phyloP scores from a whole-genome alignment of 1,140 invertebrate species.

The Anastatus disparis region DNA sequence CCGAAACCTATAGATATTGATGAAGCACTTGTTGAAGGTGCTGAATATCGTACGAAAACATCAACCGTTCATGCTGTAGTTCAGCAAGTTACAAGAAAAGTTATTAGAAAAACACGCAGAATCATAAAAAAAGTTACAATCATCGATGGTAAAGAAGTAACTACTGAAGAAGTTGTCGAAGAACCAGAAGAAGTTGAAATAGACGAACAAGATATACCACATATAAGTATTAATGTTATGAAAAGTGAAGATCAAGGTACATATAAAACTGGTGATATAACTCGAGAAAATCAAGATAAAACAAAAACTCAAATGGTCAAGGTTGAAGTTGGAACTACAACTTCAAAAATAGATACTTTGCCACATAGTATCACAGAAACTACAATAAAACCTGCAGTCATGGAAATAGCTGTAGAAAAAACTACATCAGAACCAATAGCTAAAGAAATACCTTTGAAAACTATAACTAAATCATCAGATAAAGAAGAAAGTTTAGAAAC shows the following conservation, averaged over 20 bases:
- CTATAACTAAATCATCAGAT: neutral
- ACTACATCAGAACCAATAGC: too few species aligned
- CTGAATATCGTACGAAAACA: slow-evolving; percentile 64
- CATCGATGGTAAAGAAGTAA: slow-evolving; percentile 84
- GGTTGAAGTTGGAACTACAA: neutral
- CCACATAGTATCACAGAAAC: neutral
- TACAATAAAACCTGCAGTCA: too few species aligned
- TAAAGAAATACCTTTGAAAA: too few species aligned
- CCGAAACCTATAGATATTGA: slow-evolving; percentile 47
- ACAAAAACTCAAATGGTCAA: neutral
- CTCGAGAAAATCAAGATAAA: neutral
- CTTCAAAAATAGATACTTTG: neutral
- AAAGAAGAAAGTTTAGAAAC: neutral
- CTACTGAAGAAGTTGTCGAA: slow-evolving; percentile 83
- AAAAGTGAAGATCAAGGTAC: slow-evolving; percentile 60
- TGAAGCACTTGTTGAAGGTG: slow-evolving; percentile 54
- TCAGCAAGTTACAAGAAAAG: slow-evolving; percentile 80
- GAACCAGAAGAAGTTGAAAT: slow-evolving; percentile 85
- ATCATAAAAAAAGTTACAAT: slow-evolving; percentile 80
- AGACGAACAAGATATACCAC: slow-evolving; percentile 78
- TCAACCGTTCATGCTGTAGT: slow-evolving; percentile 80
- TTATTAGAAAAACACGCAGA: slow-evolving; percentile 78
- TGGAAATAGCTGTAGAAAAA: too few species aligned
- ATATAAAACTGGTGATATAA: neutral
- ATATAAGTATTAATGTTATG: slow-evolving; percentile 79